Base-by-base conservation (phyloP, 2,113 vertebrate genomes). In the Callospermophilus lateralis region DNA sequence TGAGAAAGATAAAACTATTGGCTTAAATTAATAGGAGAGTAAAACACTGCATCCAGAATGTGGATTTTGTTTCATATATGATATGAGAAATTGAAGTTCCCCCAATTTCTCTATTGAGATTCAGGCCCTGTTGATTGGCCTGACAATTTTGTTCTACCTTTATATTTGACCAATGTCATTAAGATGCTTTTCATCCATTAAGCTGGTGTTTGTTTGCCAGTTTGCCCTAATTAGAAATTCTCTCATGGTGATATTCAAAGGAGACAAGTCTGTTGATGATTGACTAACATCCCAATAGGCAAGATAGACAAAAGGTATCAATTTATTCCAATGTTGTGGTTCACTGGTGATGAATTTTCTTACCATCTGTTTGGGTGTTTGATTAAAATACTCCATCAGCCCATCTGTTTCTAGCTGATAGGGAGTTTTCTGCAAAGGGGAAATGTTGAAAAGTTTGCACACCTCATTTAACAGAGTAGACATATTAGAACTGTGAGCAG, bases 321-420 rank as follows among this genome's bases (percentile, higher is more conserved):
- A 98, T 97, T 98, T 97, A 98, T 98, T 95, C 94, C 89, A 97
- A 79, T 96, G 93, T 97, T 98, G 77, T 97, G 96, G 96, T 98
- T 98, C 98, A 98, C 91, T 95, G 96, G 95, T 98, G 92, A 98
- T 96, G 94, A 98, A 98, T 98, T 98, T 97, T 97, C 97, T 96
- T 97, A 97, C 83, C 97, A 98, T 98, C 98, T 98, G 96, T 96
- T 98, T 98, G 97, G 96, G 73, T 98, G 88, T 98, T 98, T 98
- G 98, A 98, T 98, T 98, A 98, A 98, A 98, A 92, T 92, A 96
- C 92, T 98, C 96, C 61, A 93, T 96, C 95, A 97, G 83, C 63
- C 97, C 98, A 98, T 99, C 98, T 98, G 98, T 98, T 98, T 98
- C 94, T 78, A 96, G 72, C 84, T 98, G 97, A 97, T 98, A 98